These are phyloP conservation scores for Zaprionus camerounensis DNA, from an alignment of 1,140 invertebrate species.

Conservation along the genomic window DNA sequence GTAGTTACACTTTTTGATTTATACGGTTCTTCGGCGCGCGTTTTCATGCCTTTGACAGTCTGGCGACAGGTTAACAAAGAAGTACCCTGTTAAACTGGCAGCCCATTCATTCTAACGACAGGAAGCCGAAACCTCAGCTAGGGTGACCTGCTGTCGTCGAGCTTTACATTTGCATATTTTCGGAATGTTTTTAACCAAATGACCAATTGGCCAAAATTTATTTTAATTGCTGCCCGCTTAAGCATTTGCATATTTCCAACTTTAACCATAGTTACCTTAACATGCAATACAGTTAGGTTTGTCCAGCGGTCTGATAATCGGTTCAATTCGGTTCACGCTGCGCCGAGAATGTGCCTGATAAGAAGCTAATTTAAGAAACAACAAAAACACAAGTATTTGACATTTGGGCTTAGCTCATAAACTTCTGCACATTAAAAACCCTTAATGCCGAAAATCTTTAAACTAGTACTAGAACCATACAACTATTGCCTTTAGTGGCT, in stretches of 20 bases:
- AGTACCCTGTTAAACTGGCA: slow-evolving; percentile 30
- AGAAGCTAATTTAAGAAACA: slow-evolving; percentile 78
- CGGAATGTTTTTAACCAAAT: slow-evolving; percentile 68
- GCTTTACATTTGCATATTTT: slow-evolving; percentile 72
- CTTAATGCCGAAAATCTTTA: slow-evolving; percentile 38
- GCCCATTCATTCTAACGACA: slow-evolving; percentile 59
- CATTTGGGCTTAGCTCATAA: slow-evolving; percentile 69
- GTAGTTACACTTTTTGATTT: slow-evolving; percentile 76
- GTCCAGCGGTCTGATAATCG: slow-evolving; percentile 50
- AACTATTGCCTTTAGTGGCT: slow-evolving; percentile 24
- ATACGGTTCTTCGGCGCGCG: slow-evolving; percentile 75
- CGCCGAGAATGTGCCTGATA: slow-evolving; percentile 71
- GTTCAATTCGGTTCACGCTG: slow-evolving; percentile 64
- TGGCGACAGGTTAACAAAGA: slow-evolving; percentile 60
- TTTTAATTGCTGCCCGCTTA: slow-evolving; percentile 65
- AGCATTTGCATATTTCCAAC: slow-evolving; percentile 61
- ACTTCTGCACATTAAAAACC: slow-evolving; percentile 67
- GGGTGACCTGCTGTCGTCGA: slow-evolving; percentile 48
- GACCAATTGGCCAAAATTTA: slow-evolving; percentile 81
- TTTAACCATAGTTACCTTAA: slow-evolving; percentile 11
- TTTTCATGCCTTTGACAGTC: slow-evolving; percentile 81
- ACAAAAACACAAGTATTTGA: slow-evolving; percentile 38
- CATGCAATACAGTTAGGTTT: slow-evolving; percentile 45
- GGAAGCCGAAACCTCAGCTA: slow-evolving; percentile 70
- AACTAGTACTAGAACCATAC: slow-evolving; percentile 34